These are phyloP conservation scores for Drosophila mulleri DNA, from an alignment of 2,888 invertebrate genomes.

Conservation along the genomic window DNA sequence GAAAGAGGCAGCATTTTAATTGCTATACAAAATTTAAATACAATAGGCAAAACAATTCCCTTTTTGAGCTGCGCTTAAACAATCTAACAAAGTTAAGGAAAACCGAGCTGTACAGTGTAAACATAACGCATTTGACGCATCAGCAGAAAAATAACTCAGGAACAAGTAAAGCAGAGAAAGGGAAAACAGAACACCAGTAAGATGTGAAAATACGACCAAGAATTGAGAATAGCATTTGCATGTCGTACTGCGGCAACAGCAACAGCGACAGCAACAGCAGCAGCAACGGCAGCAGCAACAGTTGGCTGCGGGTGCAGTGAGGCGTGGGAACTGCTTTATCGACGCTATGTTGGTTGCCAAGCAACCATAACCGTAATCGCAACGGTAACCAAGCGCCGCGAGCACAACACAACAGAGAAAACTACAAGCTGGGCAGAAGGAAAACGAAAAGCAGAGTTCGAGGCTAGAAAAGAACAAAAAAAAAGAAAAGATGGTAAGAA, in stretches of 20 bases:
- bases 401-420: slow-evolving; percentile 18
- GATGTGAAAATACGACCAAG: slow-evolving; percentile 27
- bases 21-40: too few relatives aligned
- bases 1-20: not conserved
- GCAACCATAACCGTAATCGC: slow-evolving; percentile 67
- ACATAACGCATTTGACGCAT: slow-evolving; percentile 49
- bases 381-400: slow-evolving; percentile 65
- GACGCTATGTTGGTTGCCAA: slow-evolving; percentile 71
- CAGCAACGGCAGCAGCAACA: slow-evolving; percentile 38
- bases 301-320: slow-evolving; percentile 45
- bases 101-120: slow-evolving; percentile 15
- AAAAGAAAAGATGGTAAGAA: slow-evolving; percentile 64
- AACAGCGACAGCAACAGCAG: not conserved
- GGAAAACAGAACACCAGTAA: slow-evolving; percentile 2
- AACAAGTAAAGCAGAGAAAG: slow-evolving; percentile 5
- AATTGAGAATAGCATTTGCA: slow-evolving; percentile 46
- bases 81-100: not conserved
- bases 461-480: too few relatives aligned
- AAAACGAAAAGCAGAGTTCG: slow-evolving; percentile 4
- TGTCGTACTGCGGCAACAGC: slow-evolving; percentile 3
- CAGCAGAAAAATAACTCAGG: slow-evolving; percentile 39
- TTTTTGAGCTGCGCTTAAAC: not conserved
- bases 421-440: not conserved
- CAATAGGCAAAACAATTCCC: too few relatives aligned
- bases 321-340: slow-evolving; percentile 69